These are phyloP conservation scores for Chymomyza amoena DNA, from an alignment of 2,888 invertebrate species.

Conservation along the genomic window DNA sequence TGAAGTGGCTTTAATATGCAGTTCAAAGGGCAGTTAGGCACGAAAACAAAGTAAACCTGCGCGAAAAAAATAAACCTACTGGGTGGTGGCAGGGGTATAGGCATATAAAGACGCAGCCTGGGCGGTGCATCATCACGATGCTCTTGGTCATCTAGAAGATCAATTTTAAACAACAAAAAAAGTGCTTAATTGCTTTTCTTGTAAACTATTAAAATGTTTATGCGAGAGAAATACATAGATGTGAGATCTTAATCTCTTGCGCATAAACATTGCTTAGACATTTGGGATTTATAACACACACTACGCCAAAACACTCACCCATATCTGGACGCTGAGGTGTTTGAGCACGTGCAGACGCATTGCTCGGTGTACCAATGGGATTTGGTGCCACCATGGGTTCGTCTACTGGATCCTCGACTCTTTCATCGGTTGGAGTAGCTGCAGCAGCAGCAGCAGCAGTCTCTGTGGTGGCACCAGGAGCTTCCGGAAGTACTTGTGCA, in stretches of 20 bases:
- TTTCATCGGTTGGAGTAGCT: conserved; percentile 17
- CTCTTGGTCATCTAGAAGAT: conserved; percentile 55
- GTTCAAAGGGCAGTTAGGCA: not conserved
- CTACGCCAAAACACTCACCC: conserved; percentile 38
- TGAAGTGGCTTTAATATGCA: not conserved
- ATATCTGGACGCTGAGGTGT: conserved; percentile 19
- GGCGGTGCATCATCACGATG: conserved; percentile 31
- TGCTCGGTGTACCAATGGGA: conserved; percentile 21
- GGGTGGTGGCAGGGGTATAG: conserved; percentile 53
- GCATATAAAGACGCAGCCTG: conserved; percentile 61
- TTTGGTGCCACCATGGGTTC: conserved; percentile 60
- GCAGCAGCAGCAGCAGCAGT: conserved; percentile 11
- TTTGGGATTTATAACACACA: not conserved
- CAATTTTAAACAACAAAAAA: conserved; percentile 8
- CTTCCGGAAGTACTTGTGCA: conserved; percentile 3
- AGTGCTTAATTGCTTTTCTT: not conserved
- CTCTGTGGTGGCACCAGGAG: conserved; percentile 10
- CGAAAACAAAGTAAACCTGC: not conserved
- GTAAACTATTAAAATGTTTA: not conserved
- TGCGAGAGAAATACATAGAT: not conserved
- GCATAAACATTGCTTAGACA: not conserved
- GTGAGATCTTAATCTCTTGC: too few species aligned
- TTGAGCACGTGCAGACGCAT: not conserved
- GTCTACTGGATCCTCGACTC: conserved; percentile 71
- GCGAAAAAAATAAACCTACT: conserved; percentile 47